Percentiles rank a stretch among this genome's conserved stretches.
Evolutionary conservation across 2,888 invertebrate genomes (phyloP).

Genomic region (Drosophila villosipedis): DNA sequence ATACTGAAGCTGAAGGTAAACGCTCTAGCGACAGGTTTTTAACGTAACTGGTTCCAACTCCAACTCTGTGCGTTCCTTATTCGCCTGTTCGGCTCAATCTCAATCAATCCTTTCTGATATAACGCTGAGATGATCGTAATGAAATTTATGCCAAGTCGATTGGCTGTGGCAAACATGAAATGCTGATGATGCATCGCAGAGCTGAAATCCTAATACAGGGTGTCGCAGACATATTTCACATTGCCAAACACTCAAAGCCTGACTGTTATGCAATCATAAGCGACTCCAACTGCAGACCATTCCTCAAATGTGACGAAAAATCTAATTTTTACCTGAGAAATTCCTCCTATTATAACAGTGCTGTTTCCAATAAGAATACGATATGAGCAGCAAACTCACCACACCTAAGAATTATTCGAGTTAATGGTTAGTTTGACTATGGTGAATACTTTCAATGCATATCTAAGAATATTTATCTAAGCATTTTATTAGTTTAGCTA

Average conservation of each 20-base stretch:
- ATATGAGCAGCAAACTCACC: conserved; percentile 17
- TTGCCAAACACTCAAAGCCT: conserved; percentile 24
- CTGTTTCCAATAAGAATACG: conserved; percentile 49
- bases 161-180: conserved; percentile 47
- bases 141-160: conserved; percentile 64
- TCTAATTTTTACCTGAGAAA: conserved; percentile 38
- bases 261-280: conserved; percentile 16
- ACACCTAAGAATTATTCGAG: background rate
- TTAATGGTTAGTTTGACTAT: conserved; percentile 7
- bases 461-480: background rate
- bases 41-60: conserved; percentile 40
- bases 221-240: conserved; percentile 15
- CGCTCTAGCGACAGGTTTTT: conserved; percentile 63
- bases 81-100: conserved; percentile 49
- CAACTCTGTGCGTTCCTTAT: background rate
- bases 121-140: conserved; percentile 69
- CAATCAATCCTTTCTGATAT: conserved; percentile 69
- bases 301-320: background rate
- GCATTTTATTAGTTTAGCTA: background rate
- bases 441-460: background rate
- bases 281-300: conserved; percentile 3
- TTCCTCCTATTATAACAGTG: background rate
- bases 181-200: conserved; percentile 62
- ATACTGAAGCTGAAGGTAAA: conserved; percentile 41
- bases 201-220: conserved; percentile 46